Evolutionary conservation across 35 echinoderm and acorn worm species (phyloP).

Genomic region (Ophiothrix spiculata): DNA sequence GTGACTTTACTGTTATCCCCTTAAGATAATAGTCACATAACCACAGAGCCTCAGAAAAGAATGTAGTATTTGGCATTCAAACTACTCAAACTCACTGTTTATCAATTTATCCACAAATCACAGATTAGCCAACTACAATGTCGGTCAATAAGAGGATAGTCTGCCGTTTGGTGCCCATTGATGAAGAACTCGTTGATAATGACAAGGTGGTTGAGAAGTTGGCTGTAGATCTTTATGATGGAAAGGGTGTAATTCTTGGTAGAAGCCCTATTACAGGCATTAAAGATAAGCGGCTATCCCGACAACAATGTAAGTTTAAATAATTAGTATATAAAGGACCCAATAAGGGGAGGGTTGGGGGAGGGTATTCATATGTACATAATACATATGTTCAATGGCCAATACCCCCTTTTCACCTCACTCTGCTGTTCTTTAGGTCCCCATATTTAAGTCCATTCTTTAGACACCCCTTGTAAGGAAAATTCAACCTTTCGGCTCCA

Average conservation of each 20-base stretch:
- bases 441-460: too few relatives aligned
- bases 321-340: not conserved
- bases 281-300: conserved; percentile 77
- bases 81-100: too few relatives aligned
- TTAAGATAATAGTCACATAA: too few relatives aligned
- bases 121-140: too few relatives aligned
- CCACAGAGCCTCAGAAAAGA: too few relatives aligned
- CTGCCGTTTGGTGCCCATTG: conserved; percentile 5
- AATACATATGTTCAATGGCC: not conserved
- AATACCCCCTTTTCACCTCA: not conserved
- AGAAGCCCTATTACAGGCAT: conserved; percentile 77
- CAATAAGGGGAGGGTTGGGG: not conserved
- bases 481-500: too few relatives aligned
- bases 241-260: conserved; percentile 58
- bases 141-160: too few relatives aligned
- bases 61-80: too few relatives aligned
- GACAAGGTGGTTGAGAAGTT: not conserved
- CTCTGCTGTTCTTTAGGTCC: too few relatives aligned
- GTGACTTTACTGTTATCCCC: too few relatives aligned
- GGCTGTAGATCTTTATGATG: conserved; percentile 30
- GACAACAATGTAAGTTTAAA: conserved; percentile 74
- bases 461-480: too few relatives aligned
- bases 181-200: not conserved
- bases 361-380: not conserved
- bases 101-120: too few relatives aligned